Percentiles rank a stretch among this genome's conserved stretches.
These are phyloP conservation scores for Rotaria macrura DNA, from an alignment of 2,888 invertebrate species.

Conservation along the genomic window DNA sequence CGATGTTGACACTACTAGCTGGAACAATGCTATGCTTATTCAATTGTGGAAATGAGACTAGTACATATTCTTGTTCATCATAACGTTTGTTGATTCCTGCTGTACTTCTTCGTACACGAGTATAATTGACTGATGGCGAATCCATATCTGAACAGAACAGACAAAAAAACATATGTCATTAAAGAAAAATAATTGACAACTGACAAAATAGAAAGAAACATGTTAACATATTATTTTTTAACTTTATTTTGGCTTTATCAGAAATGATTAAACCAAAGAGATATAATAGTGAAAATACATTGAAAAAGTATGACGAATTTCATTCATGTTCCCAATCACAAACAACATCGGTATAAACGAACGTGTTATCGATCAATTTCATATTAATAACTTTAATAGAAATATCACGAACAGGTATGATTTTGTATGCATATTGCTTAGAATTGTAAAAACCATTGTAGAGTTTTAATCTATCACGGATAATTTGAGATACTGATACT, in stretches of 20 bases:
- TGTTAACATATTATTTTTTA: not conserved
- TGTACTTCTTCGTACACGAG: too few relatives aligned
- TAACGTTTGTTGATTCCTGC: not conserved
- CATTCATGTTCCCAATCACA: not conserved
- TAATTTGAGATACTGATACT: not conserved
- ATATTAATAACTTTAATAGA: not conserved
- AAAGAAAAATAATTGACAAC: too few relatives aligned
- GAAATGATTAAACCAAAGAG: not conserved
- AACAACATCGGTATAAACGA: not conserved
- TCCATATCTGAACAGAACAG: not conserved
- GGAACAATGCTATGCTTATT: not conserved
- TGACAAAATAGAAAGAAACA: too few relatives aligned
- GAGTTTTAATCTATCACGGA: not conserved
- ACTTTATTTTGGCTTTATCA: not conserved
- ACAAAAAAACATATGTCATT: too few relatives aligned
- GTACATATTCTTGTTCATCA: not conserved
- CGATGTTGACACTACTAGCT: not conserved
- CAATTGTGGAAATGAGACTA: not conserved
- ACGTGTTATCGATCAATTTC: not conserved
- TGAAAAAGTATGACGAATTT: not conserved
- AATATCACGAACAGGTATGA: not conserved
- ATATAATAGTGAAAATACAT: not conserved
- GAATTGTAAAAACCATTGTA: not conserved
- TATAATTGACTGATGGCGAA: not conserved
- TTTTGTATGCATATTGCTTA: not conserved